These are phyloP conservation scores for Drosophila tristis DNA, from an alignment of 1,140 invertebrate genomes.

Conservation along the genomic window DNA sequence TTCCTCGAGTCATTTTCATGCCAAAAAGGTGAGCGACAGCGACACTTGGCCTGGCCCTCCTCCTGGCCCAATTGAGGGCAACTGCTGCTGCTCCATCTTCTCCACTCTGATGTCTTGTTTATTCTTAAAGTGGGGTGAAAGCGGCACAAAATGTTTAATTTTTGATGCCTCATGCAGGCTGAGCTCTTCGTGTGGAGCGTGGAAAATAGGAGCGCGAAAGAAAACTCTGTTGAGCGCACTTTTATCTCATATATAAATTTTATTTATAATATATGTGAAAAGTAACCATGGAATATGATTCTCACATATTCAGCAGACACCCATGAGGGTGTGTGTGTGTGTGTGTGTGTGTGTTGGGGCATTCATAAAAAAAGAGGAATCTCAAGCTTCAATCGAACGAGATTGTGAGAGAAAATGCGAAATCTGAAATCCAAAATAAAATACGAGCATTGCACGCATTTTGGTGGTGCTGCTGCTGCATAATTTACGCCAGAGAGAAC, in stretches of 20 bases:
- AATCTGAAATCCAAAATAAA: constrained; percentile 22
- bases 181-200: no score
- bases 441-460: constrained; percentile 52
- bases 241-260: no score
- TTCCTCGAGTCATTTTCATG: constrained; percentile 62
- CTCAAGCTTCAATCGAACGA: no score
- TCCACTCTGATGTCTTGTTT: constrained; percentile 57
- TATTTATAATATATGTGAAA: constrained; percentile 45
- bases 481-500: constrained; percentile 60
- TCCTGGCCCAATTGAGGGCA: constrained; percentile 47
- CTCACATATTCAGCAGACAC: constrained; percentile 5
- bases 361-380: constrained; percentile 7
- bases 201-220: no score
- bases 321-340: background rate
- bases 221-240: background rate
- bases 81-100: constrained; percentile 1
- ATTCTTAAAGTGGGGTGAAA: constrained; percentile 48
- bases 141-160: constrained; percentile 71
- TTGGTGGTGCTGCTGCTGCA: constrained; percentile 21
- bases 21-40: constrained; percentile 61
- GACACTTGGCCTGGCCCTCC: constrained; percentile 29
- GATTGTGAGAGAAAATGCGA: no score
- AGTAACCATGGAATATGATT: constrained; percentile 10
- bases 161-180: constrained; percentile 53
- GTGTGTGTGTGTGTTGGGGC: no score